Base-by-base conservation (phyloP, 2,113 vertebrate genomes). In the Prochilodus magdalenae region DNA sequence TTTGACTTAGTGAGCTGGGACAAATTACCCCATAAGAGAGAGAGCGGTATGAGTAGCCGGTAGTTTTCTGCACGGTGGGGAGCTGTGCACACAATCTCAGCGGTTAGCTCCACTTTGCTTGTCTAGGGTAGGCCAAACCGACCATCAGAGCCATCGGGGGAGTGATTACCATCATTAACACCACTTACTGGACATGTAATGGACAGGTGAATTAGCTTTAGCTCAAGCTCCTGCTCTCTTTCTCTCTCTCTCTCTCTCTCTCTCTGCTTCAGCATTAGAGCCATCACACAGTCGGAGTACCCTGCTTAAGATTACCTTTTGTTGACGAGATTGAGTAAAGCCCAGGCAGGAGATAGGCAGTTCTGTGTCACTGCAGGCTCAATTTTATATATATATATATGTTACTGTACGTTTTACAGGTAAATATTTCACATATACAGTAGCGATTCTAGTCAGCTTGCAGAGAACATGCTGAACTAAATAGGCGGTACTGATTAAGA, bases 181-280 rank as follows among this genome's bases (percentile, higher is more conserved):
- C 80, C 73, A 75, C 80, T 76, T 76, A 75, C 62, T 5, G 60
- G 29, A 60, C 71, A 66, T 67, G 65, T 70, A 76, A 82, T 82
- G 75, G 80, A 70, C 73, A 82, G 80, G 80, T 82, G 73, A 82
- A 75, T 76, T 82, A 70, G 63, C 73, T 82, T 44, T 60, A 76
- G 33, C 26, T 76, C 33, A 15, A 76, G 27, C 73, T 59, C 44
- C 63, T 69, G n/a, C 72, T 4, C 69, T 53, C 27, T 49, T 20
- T 53, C 70, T 73, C 59, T 29, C 24, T 55, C 24, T 26, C 57
- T 72, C 69, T 51, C 53, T 71, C 40, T 47, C 18, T 60, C 53
- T 44, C 33, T 44, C 66, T n/a, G 10, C 57, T 11, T 69, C 63
- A 65, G 27, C 27, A 65, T 6, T 29, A 30, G 0, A 65, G 16